Evolutionary conservation across 2,113 vertebrate species (phyloP), one percentile per base, ranked within the genome.

Genomic region (Prinia subflava): DNA sequence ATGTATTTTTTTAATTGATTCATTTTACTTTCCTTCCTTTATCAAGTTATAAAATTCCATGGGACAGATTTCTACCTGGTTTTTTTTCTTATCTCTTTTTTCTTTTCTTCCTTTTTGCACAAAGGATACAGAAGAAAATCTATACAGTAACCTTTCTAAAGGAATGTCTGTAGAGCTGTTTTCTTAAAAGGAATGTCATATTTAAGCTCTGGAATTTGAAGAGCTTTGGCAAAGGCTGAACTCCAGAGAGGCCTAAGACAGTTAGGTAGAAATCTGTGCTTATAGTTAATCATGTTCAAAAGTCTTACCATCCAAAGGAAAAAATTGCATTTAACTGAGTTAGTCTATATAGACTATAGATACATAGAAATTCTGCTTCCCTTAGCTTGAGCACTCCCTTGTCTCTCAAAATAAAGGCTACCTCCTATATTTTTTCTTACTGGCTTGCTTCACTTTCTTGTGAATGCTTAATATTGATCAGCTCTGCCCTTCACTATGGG

Each of bases 381-480:
- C 46, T 80, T 81, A 69, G 14, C 59, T 41, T 69, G 41, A 76
- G 50, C 74, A 68, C 75, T 93, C 31, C 10, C 10, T 86, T 37
- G 85, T 42, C 44, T 92, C 44, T 85, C 89, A 93, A 73, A 59
- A 94, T 24, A 81, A 64, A 78, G 64, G 27, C 60, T 47, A 33
- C 33, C 44, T 71, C 37, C 37, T 65, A 16, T 87, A 42, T 37
- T 47, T 83, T 65, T 53, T 88, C 57, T 85, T 81, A 25, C 81
- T 92, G 81, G 30, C 76, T 97, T 92, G 63, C 67, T 95, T 67
- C 55, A 27, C 75, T 93, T 95, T 8, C 78, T 67, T 86, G 71
- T 74, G 49, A 81, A 80, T 92, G 62, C 88, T 75, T 87, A 96
- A 91, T 93, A 92, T 96, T 89, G 92, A 93, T 91, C 91, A 83